phyloP scores from a whole-genome alignment of 35 echinoderm and acorn worm species.

The Apostichopus japonicus region DNA sequence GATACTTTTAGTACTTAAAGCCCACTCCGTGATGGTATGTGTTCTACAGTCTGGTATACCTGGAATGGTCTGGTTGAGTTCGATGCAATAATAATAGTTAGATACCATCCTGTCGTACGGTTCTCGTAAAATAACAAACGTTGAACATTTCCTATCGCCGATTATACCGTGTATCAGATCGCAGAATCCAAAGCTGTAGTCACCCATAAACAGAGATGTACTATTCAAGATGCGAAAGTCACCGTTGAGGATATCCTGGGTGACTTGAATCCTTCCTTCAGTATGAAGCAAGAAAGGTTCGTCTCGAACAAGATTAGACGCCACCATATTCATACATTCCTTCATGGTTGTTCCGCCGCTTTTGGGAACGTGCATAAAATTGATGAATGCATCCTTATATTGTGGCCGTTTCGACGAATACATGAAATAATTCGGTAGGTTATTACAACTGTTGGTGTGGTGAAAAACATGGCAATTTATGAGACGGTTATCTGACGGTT shows the following conservation, averaged over 20 bases:
- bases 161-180: constrained; percentile 30
- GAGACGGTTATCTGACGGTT: too few species aligned
- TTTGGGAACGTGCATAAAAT: constrained; percentile 48
- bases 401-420: neutral
- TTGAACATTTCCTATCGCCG: constrained; percentile 16
- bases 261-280: constrained; percentile 1
- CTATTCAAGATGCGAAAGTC: constrained; percentile 3
- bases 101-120: constrained; percentile 40
- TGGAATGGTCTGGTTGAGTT: neutral
- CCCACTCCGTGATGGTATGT: constrained; percentile 27
- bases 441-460: constrained; percentile 36
- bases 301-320: neutral
- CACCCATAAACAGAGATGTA: constrained; percentile 34
- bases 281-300: constrained; percentile 41
- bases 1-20: constrained; percentile 26
- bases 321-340: constrained; percentile 18
- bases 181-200: constrained; percentile 54
- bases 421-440: constrained; percentile 34
- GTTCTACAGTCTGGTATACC: constrained; percentile 40
- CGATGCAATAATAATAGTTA: constrained; percentile 44
- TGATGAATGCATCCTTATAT: constrained; percentile 16
- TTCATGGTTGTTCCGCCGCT: constrained; percentile 46
- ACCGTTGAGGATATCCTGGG: constrained; percentile 23
- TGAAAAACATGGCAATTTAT: constrained; percentile 19
- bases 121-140: constrained; percentile 46